Percentiles rank a stretch among this genome's conserved stretches.
Conservation (phyloP, 2,888 invertebrate genomes). For the Aromia moschata region DNA sequence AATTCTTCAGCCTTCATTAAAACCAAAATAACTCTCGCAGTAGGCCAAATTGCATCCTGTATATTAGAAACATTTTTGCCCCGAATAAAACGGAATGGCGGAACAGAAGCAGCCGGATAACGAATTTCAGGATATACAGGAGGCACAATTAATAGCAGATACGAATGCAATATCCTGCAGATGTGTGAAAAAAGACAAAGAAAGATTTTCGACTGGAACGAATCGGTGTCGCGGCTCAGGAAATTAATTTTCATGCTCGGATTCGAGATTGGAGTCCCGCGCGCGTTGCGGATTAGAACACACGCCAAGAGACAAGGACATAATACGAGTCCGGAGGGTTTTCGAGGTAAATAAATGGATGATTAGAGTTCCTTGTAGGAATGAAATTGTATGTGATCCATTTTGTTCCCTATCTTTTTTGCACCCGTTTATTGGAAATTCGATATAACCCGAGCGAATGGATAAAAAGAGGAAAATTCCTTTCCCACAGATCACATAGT, state of each 20-base stretch:
- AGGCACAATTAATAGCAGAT: slow-evolving; percentile 9
- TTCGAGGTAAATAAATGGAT: neutral
- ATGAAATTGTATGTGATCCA: no score
- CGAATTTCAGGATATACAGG: neutral
- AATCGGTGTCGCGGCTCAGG: slow-evolving; percentile 17
- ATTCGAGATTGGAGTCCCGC: slow-evolving; percentile 5
- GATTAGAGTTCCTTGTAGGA: neutral
- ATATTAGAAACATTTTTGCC: slow-evolving; percentile 1
- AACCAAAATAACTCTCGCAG: no score
- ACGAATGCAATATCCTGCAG: slow-evolving; percentile 16
- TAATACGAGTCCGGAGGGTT: neutral
- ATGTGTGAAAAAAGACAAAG: slow-evolving; percentile 22
- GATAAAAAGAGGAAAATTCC: no score
- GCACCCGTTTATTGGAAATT: no score
- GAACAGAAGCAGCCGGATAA: no score
- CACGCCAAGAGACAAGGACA: slow-evolving; percentile 4
- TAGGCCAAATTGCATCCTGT: no score
- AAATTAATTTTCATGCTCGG: slow-evolving; percentile 21
- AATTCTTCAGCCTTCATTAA: no score
- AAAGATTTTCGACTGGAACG: slow-evolving; percentile 21
- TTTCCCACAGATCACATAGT: no score
- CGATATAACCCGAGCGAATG: no score
- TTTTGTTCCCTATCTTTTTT: no score
- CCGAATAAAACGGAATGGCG: neutral
- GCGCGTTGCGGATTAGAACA: slow-evolving; percentile 9